A percentile compares a stretch with the other conserved stretches of the same genome.
Conservation (phyloP, 2,113 vertebrate genomes). For the Dascyllus trimaculatus region DNA sequence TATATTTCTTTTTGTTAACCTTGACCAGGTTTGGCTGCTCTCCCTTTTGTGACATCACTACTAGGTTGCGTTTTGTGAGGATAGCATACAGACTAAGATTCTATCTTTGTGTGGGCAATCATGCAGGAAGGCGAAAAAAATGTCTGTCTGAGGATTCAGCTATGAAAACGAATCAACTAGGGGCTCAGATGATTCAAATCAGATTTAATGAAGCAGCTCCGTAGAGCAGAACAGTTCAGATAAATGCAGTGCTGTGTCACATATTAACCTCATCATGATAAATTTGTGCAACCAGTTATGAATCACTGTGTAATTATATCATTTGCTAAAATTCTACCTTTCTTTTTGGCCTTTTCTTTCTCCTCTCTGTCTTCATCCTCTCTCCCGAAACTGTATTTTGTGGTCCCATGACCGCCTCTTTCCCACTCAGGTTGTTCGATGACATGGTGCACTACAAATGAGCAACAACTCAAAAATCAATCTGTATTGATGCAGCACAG, state of each 20-base stretch:
- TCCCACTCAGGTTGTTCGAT: constrained; percentile 30
- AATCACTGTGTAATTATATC: constrained; percentile 28
- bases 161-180: neutral
- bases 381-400: constrained; percentile 12
- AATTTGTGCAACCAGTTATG: constrained; percentile 41
- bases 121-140: neutral
- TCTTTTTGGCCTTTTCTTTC: constrained; percentile 38
- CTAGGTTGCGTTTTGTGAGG: too few relatives aligned
- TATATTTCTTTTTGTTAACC: too few relatives aligned
- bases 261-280: constrained; percentile 25
- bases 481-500: constrained; percentile 30
- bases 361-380: constrained; percentile 56
- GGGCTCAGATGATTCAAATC: constrained; percentile 18
- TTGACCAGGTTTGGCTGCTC: too few relatives aligned
- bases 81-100: neutral
- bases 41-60: too few relatives aligned
- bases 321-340: constrained; percentile 62
- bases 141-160: constrained; percentile 3
- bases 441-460: constrained; percentile 57
- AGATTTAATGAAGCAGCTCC: constrained; percentile 5
- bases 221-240: neutral
- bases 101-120: neutral
- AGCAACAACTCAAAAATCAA: constrained; percentile 60
- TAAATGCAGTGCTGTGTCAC: constrained; percentile 7
- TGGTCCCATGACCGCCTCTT: constrained; percentile 26